Evolutionary conservation across 1,140 invertebrate genomes (phyloP).

Genomic region (Diplogasteroides magnus): DNA sequence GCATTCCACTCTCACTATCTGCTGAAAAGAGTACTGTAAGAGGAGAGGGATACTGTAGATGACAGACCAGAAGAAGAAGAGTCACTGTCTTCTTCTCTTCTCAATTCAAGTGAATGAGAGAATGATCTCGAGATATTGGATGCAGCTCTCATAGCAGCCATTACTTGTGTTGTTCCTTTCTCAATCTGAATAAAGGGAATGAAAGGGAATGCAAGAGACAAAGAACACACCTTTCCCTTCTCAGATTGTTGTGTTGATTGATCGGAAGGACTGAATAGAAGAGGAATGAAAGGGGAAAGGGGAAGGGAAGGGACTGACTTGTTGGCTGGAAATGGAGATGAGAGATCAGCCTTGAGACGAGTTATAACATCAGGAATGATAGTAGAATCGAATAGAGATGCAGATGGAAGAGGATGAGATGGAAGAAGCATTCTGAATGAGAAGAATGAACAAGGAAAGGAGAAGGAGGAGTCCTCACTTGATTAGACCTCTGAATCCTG

Average conservation of each 20-base stretch:
- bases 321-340: not conserved
- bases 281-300: not conserved
- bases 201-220: not conserved
- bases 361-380: not conserved
- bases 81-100: not conserved
- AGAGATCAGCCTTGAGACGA: not conserved
- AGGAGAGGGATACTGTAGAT: no score
- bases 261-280: not conserved
- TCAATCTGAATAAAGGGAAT: not conserved
- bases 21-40: no score
- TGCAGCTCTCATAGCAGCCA: not conserved
- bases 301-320: not conserved
- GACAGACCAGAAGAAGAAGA: not conserved
- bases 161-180: not conserved
- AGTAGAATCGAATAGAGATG: not conserved
- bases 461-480: not conserved
- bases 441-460: not conserved
- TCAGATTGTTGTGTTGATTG: not conserved
- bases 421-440: not conserved
- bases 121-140: not conserved
- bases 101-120: not conserved
- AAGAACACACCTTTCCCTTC: not conserved
- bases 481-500: slow-evolving; percentile 26
- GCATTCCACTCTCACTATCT: not conserved
- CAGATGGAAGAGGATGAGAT: not conserved